Conservation (phyloP, 2,113 vertebrate genomes). For the Microcebus lehilahytsara region DNA sequence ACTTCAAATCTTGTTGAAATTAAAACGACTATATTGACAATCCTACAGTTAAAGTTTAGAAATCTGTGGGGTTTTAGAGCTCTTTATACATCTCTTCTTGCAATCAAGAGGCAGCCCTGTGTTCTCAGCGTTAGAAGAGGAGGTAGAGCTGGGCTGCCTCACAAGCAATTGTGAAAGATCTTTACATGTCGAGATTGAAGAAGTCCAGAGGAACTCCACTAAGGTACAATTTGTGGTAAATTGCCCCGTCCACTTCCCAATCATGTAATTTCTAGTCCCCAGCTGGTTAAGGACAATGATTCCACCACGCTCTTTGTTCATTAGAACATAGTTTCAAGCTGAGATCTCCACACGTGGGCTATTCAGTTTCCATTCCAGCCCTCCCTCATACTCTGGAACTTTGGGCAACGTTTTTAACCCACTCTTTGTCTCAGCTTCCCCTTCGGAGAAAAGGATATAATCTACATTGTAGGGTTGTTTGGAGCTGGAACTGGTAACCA, state of each 20-base stretch:
- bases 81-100: background rate
- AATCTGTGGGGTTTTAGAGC: background rate
- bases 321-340: background rate
- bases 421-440: background rate
- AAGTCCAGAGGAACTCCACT: slow-evolving; percentile 20
- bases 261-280: background rate
- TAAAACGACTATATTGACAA: background rate
- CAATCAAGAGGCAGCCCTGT: background rate
- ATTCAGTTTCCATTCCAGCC: background rate
- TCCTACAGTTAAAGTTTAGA: background rate
- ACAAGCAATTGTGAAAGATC: background rate
- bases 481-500: background rate
- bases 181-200: slow-evolving; percentile 50
- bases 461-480: background rate
- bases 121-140: background rate
- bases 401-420: background rate
- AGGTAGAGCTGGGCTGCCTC: background rate
- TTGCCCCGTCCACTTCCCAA: background rate
- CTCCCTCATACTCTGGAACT: background rate
- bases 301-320: background rate
- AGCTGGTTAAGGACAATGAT: slow-evolving; percentile 12
- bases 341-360: background rate
- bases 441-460: background rate
- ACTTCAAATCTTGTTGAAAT: background rate
- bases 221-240: slow-evolving; percentile 9